Evolutionary conservation across 2,797 vertebrate species (phyloP).

Genomic region (Pseudochaenichthys georgianus): DNA sequence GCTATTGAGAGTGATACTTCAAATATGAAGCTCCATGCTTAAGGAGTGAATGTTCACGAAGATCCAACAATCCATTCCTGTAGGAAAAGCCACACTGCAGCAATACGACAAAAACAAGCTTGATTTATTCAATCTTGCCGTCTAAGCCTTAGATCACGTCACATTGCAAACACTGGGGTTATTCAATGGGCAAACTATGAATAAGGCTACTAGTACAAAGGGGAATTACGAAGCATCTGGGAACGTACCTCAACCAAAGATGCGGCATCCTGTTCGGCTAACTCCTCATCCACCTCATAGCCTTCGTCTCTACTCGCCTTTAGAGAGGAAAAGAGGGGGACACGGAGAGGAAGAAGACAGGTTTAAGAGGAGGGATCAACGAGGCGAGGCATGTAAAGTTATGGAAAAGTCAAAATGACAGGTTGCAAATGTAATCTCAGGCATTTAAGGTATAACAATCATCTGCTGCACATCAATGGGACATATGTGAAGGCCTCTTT

Average conservation of each 20-base stretch:
- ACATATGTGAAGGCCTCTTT: conserved; percentile 20
- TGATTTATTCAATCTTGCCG: conserved; percentile 15
- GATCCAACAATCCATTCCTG: conserved; percentile 15
- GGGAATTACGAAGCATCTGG: not conserved
- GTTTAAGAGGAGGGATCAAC: conserved; percentile 25
- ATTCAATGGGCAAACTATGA: conserved; percentile 14
- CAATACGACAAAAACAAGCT: conserved; percentile 14
- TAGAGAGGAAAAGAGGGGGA: not conserved
- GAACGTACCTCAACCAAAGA: conserved; percentile 90
- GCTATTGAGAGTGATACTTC: conserved; percentile 2
- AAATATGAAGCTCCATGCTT: not conserved
- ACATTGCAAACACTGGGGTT: conserved; percentile 16
- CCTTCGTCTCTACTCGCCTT: conserved; percentile 92
- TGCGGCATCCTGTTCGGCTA: conserved; percentile 90
- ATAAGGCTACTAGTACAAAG: conserved; percentile 7
- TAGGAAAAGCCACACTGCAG: conserved; percentile 5
- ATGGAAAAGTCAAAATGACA: conserved; percentile 32
- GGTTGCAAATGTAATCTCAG: conserved; percentile 42
- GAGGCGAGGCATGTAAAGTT: not conserved
- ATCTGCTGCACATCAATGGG: conserved; percentile 46
- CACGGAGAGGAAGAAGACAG: not conserved
- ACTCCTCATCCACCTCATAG: conserved; percentile 87
- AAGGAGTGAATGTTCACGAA: conserved; percentile 25
- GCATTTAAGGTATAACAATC: conserved; percentile 44
- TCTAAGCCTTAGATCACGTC: conserved; percentile 29